A percentile compares a stretch with the other conserved stretches of the same genome.
These are phyloP conservation scores for Amniataba percoides DNA, from an alignment of 2,797 vertebrate genomes.

Conservation along the genomic window DNA sequence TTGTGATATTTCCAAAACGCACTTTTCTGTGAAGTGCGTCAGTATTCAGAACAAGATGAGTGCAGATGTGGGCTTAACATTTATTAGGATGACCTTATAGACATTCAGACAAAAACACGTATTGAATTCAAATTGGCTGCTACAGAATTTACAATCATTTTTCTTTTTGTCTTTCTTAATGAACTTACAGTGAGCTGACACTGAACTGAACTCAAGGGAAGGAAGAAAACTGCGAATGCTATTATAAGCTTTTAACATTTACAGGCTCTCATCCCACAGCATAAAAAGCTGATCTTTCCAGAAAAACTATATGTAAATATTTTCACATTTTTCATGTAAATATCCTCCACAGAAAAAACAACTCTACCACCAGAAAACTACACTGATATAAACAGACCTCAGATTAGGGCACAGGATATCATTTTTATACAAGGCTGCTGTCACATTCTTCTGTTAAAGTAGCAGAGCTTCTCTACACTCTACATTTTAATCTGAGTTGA, in stretches of 20 bases:
- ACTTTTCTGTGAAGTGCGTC: not conserved
- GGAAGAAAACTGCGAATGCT: not conserved
- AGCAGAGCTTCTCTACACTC: not conserved
- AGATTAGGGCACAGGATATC: not conserved
- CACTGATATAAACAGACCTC: not conserved
- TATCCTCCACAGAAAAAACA: not conserved
- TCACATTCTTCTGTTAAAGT: not conserved
- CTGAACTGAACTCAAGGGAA: not conserved
- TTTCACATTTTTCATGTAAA: not conserved
- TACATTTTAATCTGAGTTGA: not conserved
- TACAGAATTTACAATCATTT: not conserved
- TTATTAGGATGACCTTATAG: conserved; percentile 48
- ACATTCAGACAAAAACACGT: conserved; percentile 12
- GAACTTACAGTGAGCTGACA: not conserved
- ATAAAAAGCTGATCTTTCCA: no score
- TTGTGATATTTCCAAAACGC: conserved; percentile 7
- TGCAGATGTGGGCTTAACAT: conserved; percentile 37
- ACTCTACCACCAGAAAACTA: not conserved
- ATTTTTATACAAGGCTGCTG: not conserved
- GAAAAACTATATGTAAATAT: not conserved
- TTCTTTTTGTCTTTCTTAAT: not conserved
- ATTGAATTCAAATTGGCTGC: conserved; percentile 31
- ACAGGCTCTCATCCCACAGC: not conserved
- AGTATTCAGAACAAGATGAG: conserved; percentile 20
- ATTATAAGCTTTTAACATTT: not conserved